These are phyloP conservation scores for Parnassius glacialis DNA, from an alignment of 2,888 invertebrate species.

Conservation along the genomic window DNA sequence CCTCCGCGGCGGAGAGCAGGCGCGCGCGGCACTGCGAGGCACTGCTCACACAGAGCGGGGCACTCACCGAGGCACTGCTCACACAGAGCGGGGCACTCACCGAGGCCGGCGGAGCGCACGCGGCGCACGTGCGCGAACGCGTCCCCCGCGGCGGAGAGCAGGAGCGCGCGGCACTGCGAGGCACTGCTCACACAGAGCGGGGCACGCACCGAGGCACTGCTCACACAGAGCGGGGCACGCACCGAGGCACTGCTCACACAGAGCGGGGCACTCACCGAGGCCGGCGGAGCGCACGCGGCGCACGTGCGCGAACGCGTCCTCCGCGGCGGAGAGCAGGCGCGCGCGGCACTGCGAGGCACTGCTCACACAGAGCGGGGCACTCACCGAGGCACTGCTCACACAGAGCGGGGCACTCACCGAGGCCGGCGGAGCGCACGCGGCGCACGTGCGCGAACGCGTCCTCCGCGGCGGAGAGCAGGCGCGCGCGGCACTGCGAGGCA, in stretches of 20 bases:
- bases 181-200: neutral
- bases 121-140: conserved; percentile 98
- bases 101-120: conserved; percentile 74
- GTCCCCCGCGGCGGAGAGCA: conserved; percentile 97
- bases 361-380: conserved; percentile 7
- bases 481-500: conserved; percentile 92
- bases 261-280: conserved; percentile 45
- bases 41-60: neutral
- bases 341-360: conserved; percentile 95
- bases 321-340: conserved; percentile 94
- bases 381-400: conserved; percentile 51
- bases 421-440: conserved; percentile 80
- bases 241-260: conserved; percentile 51
- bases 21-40: conserved; percentile 94
- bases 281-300: conserved; percentile 84
- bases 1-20: conserved; percentile 96
- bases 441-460: conserved; percentile 99
- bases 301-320: conserved; percentile 99
- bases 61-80: conserved; percentile 52
- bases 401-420: conserved; percentile 43
- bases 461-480: conserved; percentile 96
- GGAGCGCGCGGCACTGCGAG: conserved; percentile 92
- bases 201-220: conserved; percentile 52
- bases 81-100: conserved; percentile 34
- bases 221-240: conserved; percentile 14